Evolutionary conservation across 1,140 invertebrate species (phyloP), one percentile per base, ranked within the genome.

Genomic region (Spodoptera frugiperda): DNA sequence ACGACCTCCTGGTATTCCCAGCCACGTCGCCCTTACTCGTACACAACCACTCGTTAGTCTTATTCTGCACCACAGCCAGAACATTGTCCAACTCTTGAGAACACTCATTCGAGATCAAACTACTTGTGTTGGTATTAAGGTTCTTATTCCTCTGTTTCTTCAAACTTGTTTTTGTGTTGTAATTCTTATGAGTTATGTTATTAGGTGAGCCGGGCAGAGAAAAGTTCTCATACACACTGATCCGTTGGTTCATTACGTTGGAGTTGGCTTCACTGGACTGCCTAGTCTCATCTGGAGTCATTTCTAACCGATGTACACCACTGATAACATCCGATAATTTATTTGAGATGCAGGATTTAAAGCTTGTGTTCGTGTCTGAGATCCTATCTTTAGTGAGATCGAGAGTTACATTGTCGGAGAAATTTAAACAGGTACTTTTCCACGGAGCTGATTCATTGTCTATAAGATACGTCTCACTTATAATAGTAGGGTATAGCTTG

Each of bases 401-500:
- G 4, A 63, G 72, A 8, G 72, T 75, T 15, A 75, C 44, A 17
- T 75, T 65, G 8, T 80, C 70, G n/a, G 76, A 84, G 61, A 85
- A 78, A 71, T 87, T 81, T 77, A 83, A 54, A 11, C 67, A 82
- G 5, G 80, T 77, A 77, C 82, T 80, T 79, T 74, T 83, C 84
- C 84, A 87, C 0, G 83, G 85, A 19, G 57, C 82, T 6, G 85
- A 84, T 72, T 88, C 87, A 71, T 91, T 80, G 10, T 92, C 90
- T 68, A 92, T 51, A 0, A 76, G 53, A 39, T 78, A 81, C 4
- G 79, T 80, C 0, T 80, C 91, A 4, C 82, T 78, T 0, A 93
- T 76, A 78, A 93, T 93, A 0, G 91, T 94, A 0, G 92, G 92
- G 57, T 94, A 94, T 0, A 94, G 77, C 79, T 91, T 93, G 84